Evolutionary conservation across 2,113 vertebrate species (phyloP).

Genomic region (Chaenocephalus aceratus): DNA sequence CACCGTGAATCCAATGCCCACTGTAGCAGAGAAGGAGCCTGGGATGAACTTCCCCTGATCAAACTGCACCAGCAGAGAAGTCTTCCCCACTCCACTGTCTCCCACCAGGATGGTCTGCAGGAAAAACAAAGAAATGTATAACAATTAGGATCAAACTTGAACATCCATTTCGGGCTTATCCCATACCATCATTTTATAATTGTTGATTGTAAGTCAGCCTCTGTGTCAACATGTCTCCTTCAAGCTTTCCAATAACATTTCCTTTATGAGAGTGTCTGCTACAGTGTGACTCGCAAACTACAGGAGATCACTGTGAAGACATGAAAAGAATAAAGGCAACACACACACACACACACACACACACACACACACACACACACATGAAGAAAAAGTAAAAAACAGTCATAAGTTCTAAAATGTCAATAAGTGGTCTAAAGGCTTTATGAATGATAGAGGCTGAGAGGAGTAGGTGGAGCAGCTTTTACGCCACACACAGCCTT

Average conservation of each 20-base stretch:
- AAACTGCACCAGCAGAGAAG: constrained; percentile 92
- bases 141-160: not conserved
- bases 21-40: constrained; percentile 92
- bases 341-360: not conserved
- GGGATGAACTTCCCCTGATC: constrained; percentile 96
- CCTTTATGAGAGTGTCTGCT: not conserved
- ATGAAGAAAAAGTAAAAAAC: too few species aligned
- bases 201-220: constrained; percentile 51
- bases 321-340: constrained; percentile 40
- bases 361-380: not conserved
- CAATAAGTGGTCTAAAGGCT: too few species aligned
- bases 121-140: constrained; percentile 18
- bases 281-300: constrained; percentile 52
- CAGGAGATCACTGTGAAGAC: constrained; percentile 49
- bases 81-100: constrained; percentile 94
- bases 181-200: not conserved
- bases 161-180: not conserved
- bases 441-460: too few species aligned
- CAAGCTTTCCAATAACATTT: too few species aligned
- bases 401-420: too few species aligned
- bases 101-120: constrained; percentile 92
- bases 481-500: too few species aligned
- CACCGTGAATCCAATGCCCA: constrained; percentile 95
- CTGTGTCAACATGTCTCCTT: constrained; percentile 44
- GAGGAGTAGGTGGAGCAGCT: too few species aligned